phyloP scores from a whole-genome alignment of 2,797 vertebrate genomes.

The Saxicola maurus region DNA sequence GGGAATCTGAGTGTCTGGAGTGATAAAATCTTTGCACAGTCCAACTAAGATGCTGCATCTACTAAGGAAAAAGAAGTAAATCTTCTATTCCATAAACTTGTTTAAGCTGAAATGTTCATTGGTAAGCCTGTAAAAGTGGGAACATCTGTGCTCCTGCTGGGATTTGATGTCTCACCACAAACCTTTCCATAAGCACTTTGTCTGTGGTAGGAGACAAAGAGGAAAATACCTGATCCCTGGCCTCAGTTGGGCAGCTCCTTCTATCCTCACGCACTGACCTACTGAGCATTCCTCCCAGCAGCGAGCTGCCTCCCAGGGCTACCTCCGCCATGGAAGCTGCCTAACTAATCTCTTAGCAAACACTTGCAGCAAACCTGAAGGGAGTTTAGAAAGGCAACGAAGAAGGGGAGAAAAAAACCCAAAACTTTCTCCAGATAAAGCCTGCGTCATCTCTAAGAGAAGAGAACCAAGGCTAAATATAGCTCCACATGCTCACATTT shows the following conservation, averaged over 20 bases:
- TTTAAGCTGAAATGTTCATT: conserved; percentile 56
- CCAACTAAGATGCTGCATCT: conserved; percentile 30
- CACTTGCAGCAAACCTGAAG: conserved; percentile 84
- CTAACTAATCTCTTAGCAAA: conserved; percentile 90
- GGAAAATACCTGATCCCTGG: conserved; percentile 84
- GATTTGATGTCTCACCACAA: conserved; percentile 72
- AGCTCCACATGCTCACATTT: not conserved
- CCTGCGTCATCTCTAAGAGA: not conserved
- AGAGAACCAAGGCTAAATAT: conserved; percentile 22
- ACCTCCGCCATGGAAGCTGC: conserved; percentile 79
- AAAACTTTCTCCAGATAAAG: conserved; percentile 66
- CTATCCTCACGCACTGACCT: conserved; percentile 74
- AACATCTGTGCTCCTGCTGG: conserved; percentile 73
- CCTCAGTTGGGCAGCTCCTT: conserved; percentile 67
- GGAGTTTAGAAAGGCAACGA: conserved; percentile 16
- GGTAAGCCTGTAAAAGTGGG: conserved; percentile 66
- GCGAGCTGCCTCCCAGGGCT: conserved; percentile 85
- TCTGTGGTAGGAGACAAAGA: conserved; percentile 80
- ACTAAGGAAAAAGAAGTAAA: conserved; percentile 15
- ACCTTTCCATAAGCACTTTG: conserved; percentile 78
- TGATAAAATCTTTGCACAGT: conserved; percentile 44
- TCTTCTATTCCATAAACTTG: conserved; percentile 55
- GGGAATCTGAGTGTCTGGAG: conserved; percentile 34
- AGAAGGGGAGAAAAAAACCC: not conserved
- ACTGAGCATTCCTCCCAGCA: conserved; percentile 80